These are phyloP conservation scores for Danaus melanippus DNA, from an alignment of 1,140 invertebrate species.

Conservation along the genomic window DNA sequence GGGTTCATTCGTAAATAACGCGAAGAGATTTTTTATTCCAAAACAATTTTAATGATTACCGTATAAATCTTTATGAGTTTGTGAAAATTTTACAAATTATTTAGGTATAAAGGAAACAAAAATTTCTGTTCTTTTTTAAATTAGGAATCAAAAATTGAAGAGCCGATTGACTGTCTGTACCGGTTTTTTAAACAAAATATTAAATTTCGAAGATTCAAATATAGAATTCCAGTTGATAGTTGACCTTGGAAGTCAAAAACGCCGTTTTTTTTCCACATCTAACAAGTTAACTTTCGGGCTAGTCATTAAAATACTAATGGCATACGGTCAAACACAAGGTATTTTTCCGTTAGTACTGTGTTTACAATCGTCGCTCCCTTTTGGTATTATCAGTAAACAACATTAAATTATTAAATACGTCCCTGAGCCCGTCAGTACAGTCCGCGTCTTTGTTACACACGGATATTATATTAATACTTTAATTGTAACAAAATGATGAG, in stretches of 20 bases:
- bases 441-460: slow-evolving; percentile 9
- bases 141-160: background rate
- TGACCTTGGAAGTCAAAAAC: no score
- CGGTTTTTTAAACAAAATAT: no score
- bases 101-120: no score
- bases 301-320: no score
- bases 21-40: no score
- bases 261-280: no score
- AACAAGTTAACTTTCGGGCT: background rate
- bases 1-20: no score
- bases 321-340: slow-evolving; percentile 15
- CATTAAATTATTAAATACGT: slow-evolving; percentile 24
- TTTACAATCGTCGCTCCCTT: slow-evolving; percentile 16
- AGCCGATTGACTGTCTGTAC: no score
- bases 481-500: slow-evolving; percentile 1
- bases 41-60: no score
- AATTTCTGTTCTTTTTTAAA: slow-evolving; percentile 7
- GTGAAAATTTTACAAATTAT: slow-evolving; percentile 24
- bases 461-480: background rate
- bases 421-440: slow-evolving; percentile 14
- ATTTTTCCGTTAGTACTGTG: slow-evolving; percentile 30
- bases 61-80: slow-evolving; percentile 8
- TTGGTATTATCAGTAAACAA: slow-evolving; percentile 24
- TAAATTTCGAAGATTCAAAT: no score
- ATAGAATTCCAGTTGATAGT: no score